Percentiles rank a stretch among this genome's conserved stretches.
phyloP scores from a whole-genome alignment of 2,888 invertebrate genomes.

The Pimpla rufipes region DNA sequence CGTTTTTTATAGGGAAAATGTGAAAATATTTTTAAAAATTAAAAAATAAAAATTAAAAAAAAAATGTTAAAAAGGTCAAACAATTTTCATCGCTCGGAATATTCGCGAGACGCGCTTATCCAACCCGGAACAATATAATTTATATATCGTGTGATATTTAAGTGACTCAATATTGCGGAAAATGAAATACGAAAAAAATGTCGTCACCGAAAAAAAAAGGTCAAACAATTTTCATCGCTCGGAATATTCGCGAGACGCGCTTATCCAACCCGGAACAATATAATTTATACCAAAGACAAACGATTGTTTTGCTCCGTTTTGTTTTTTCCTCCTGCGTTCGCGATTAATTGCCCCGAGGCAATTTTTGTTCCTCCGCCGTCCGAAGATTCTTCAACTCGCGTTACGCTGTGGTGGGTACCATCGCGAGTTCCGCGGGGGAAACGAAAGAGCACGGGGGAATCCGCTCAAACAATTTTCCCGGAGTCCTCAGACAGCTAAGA shows the following conservation, averaged over 20 bases:
- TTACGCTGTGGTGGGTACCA: conserved; percentile 11
- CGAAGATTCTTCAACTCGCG: conserved; percentile 27
- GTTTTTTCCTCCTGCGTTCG: not conserved
- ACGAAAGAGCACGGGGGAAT: conserved; percentile 52
- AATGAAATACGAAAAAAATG: not conserved
- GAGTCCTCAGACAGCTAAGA: conserved; percentile 74
- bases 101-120: not conserved
- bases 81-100: not conserved
- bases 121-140: not conserved
- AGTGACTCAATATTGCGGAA: too few relatives aligned
- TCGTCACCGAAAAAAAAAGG: not conserved
- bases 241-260: not conserved
- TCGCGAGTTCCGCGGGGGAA: conserved; percentile 20
- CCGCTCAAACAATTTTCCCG: conserved; percentile 66
- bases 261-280: not conserved
- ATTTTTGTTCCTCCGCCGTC: conserved; percentile 14
- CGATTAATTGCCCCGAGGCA: conserved; percentile 13
- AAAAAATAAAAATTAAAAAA: not conserved
- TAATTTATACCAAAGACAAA: not conserved
- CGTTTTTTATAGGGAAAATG: too few relatives aligned
- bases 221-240: not conserved
- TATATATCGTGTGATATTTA: too few relatives aligned
- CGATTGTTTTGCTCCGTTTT: not conserved
- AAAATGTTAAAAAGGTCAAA: not conserved
- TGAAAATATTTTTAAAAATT: too few relatives aligned